These are phyloP conservation scores for Diphyllodes magnificus DNA, from an alignment of 2,113 vertebrate genomes.

Conservation along the genomic window DNA sequence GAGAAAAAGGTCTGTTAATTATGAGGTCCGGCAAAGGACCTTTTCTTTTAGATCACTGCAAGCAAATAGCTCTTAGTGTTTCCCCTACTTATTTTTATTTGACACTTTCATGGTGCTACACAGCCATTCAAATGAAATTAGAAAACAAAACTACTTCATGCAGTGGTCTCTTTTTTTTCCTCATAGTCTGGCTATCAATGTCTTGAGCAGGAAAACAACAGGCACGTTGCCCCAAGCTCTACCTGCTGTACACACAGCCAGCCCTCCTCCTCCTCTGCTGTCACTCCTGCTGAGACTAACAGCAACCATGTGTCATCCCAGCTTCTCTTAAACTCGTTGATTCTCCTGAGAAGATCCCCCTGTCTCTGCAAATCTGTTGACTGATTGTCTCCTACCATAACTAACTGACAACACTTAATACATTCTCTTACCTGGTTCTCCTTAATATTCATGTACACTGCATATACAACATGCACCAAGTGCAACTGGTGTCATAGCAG, in stretches of 20 bases:
- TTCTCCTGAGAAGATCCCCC: neutral
- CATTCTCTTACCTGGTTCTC: neutral
- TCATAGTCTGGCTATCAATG: neutral
- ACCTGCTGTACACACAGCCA: neutral
- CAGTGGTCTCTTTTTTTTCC: accelerated
- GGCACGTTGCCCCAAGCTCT: neutral
- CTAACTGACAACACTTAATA: neutral
- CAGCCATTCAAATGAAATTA: neutral
- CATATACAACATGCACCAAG: neutral
- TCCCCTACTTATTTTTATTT: neutral
- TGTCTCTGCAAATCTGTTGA: conserved; percentile 38
- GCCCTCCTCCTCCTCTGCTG: neutral
- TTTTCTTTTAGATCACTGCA: neutral
- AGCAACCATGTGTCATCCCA: conserved; percentile 7
- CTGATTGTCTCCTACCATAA: neutral
- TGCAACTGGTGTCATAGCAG: neutral
- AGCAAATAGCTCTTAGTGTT: neutral
- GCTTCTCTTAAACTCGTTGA: neutral
- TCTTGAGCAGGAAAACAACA: neutral
- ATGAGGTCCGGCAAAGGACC: neutral
- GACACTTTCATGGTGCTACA: neutral
- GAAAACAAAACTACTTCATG: neutral
- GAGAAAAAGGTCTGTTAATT: neutral
- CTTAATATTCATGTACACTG: neutral
- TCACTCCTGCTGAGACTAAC: conserved; percentile 35